phyloP scores from a whole-genome alignment of 2,113 vertebrate genomes.

The Ranitomeya imitator region DNA sequence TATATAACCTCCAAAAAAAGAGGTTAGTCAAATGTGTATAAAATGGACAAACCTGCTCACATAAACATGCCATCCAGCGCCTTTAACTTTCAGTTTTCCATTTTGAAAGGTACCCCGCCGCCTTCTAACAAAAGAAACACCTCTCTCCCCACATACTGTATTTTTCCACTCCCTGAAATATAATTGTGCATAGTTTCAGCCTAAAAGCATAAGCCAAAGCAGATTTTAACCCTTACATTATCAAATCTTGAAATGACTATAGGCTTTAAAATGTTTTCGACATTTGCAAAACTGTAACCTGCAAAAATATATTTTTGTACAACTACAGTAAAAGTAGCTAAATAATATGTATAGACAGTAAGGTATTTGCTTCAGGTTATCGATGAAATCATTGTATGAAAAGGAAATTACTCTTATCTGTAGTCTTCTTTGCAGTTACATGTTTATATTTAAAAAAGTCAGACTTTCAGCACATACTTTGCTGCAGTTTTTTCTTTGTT shows the following conservation, averaged over 20 bases:
- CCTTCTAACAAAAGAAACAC: constrained; percentile 47
- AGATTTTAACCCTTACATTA: constrained; percentile 43
- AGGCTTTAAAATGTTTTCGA: neutral
- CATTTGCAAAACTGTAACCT: neutral
- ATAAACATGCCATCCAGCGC: constrained; percentile 30
- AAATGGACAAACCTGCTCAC: constrained; percentile 18
- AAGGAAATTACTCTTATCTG: neutral
- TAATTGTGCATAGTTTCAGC: constrained; percentile 36
- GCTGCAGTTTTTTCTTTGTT: too few relatives aligned
- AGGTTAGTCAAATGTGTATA: constrained; percentile 30
- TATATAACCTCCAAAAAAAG: constrained; percentile 5
- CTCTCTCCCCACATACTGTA: constrained; percentile 4
- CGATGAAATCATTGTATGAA: neutral
- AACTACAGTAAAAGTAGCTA: neutral
- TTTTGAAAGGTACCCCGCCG: constrained; percentile 32
- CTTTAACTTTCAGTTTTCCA: constrained; percentile 29
- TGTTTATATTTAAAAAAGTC: neutral
- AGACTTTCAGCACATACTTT: neutral
- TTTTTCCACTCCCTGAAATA: constrained; percentile 47
- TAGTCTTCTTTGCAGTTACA: neutral
- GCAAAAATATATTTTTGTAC: neutral
- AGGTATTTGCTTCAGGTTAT: neutral
- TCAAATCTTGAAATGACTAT: neutral
- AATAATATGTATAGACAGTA: neutral
- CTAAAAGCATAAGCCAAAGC: constrained; percentile 45